These are phyloP conservation scores for Enhydra lutris DNA, from an alignment of 2,113 vertebrate species.

Conservation along the genomic window DNA sequence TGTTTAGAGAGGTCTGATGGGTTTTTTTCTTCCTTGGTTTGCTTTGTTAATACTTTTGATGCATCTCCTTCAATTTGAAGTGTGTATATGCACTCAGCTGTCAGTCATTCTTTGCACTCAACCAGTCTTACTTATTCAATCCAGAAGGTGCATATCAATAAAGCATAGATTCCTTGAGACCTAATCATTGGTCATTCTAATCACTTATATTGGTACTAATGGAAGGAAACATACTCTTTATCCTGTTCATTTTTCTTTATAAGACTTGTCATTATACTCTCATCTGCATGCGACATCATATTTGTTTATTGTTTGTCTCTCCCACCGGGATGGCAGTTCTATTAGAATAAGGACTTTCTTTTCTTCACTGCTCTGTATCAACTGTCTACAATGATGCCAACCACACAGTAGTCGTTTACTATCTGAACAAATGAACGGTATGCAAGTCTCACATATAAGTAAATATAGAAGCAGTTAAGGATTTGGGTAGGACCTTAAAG, in stretches of 20 bases:
- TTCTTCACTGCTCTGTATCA: neutral
- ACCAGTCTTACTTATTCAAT: too few relatives aligned
- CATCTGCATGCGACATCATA: neutral
- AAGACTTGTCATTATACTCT: neutral
- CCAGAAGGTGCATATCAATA: neutral
- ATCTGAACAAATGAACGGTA: neutral
- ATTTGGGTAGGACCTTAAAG: neutral
- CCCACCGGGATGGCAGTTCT: neutral
- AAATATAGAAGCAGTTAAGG: neutral
- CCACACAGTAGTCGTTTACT: neutral
- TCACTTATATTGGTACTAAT: neutral
- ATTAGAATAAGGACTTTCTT: neutral
- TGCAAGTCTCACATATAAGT: neutral
- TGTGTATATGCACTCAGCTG: neutral
- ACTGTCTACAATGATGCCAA: neutral
- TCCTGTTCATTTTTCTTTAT: neutral
- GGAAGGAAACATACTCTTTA: neutral
- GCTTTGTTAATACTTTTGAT: neutral
- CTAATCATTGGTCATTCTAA: neutral
- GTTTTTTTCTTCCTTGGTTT: neutral
- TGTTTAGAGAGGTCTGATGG: neutral
- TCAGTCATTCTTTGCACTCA: neutral
- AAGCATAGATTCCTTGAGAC: neutral
- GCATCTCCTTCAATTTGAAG: neutral
- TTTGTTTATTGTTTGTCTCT: neutral